Evolutionary conservation across 2,113 vertebrate species (phyloP).

Genomic region (Hemicordylus capensis): DNA sequence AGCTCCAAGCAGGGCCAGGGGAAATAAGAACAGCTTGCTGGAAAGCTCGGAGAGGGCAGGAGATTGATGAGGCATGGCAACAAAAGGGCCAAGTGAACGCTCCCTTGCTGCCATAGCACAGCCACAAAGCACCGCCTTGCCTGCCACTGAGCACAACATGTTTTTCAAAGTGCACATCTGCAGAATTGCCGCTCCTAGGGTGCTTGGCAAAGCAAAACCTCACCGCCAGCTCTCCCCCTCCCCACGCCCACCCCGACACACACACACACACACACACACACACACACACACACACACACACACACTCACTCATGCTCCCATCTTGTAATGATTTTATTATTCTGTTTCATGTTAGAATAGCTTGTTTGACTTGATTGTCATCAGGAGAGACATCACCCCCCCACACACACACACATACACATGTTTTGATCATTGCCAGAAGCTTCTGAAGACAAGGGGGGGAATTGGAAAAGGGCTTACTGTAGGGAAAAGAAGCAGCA

Average conservation of each 20-base stretch:
- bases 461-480: not conserved
- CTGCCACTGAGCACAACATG: not conserved
- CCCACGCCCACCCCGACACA: too few species aligned
- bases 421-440: not conserved
- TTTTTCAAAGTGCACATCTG: not conserved
- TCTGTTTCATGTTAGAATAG: not conserved
- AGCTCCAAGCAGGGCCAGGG: not conserved
- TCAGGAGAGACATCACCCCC: not conserved
- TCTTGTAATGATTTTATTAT: not conserved
- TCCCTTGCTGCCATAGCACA: not conserved
- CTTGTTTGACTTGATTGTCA: not conserved
- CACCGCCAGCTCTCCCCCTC: not conserved
- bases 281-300: too few species aligned
- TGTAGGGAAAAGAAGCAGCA: not conserved
- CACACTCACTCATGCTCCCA: too few species aligned
- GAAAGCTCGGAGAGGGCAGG: not conserved
- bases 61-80: not conserved
- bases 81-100: not conserved
- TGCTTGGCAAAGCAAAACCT: not conserved
- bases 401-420: rapidly evolving
- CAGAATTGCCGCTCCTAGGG: not conserved
- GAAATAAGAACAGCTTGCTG: not conserved
- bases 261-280: too few species aligned
- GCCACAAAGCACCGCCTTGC: not conserved
- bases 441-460: not conserved